A percentile compares a stretch with the other conserved stretches of the same genome.
Conservation (phyloP, 2,113 vertebrate species). For the Neofelis nebulosa region DNA sequence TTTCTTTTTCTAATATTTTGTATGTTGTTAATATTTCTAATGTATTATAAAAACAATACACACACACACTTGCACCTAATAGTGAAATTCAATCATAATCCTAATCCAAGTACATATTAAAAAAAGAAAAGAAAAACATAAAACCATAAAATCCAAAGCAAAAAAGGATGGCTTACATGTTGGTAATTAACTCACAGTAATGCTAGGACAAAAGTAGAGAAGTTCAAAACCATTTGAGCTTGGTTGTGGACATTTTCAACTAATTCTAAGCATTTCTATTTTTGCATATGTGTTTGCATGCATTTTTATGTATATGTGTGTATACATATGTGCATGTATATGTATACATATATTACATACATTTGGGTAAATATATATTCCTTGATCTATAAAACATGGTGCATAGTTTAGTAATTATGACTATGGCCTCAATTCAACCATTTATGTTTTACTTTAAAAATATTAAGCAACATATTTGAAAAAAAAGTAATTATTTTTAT, state of each 20-base stretch:
- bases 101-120: neutral
- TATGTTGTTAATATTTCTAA: too few species aligned
- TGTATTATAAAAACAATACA: neutral
- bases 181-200: neutral
- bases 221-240: neutral
- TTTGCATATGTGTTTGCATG: neutral
- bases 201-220: neutral
- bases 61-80: neutral
- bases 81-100: neutral
- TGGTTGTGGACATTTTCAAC: neutral
- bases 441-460: neutral
- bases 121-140: neutral
- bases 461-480: neutral
- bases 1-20: neutral
- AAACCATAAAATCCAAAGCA: neutral
- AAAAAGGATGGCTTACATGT: neutral
- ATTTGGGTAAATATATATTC: neutral
- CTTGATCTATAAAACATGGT: neutral
- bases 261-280: neutral
- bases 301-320: neutral
- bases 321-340: neutral
- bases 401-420: neutral
- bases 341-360: neutral
- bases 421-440: neutral
- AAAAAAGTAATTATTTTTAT: neutral